These are phyloP conservation scores for Heptranchias perlo DNA, from an alignment of 2,113 vertebrate species.

Conservation along the genomic window DNA sequence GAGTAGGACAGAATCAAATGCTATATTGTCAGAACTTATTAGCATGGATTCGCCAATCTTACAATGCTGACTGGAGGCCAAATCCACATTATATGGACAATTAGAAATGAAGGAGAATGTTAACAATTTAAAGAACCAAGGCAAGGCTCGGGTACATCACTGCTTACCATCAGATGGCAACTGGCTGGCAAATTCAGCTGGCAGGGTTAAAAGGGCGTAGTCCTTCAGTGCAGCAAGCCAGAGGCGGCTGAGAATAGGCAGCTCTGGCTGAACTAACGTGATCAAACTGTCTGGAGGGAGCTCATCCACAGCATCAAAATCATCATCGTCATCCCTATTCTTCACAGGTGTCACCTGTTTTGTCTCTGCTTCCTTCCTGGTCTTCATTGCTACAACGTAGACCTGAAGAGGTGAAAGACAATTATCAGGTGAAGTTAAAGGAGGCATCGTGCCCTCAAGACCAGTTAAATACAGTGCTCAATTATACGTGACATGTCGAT, in stretches of 20 bases:
- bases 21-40: neutral
- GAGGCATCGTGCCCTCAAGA: neutral
- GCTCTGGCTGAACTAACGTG: slow-evolving; percentile 85
- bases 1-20: neutral
- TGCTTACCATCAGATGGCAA: slow-evolving; percentile 88
- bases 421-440: neutral
- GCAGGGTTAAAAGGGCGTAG: slow-evolving; percentile 89
- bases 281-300: slow-evolving; percentile 92
- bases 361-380: slow-evolving; percentile 85
- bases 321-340: slow-evolving; percentile 73
- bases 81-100: too few relatives aligned
- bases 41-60: neutral
- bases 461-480: neutral
- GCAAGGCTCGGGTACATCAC: neutral
- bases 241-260: slow-evolving; percentile 83
- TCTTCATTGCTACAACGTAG: slow-evolving; percentile 93
- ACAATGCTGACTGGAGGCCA: neutral
- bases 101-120: neutral
- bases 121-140: neutral
- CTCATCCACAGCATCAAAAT: slow-evolving; percentile 61
- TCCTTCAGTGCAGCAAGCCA: slow-evolving; percentile 91
- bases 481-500: neutral
- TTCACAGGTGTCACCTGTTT: slow-evolving; percentile 63
- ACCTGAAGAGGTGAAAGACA: slow-evolving; percentile 60
- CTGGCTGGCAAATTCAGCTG: slow-evolving; percentile 93